A percentile compares a stretch with the other conserved stretches of the same genome.
phyloP scores from a whole-genome alignment of 2,888 invertebrate species.

The Heliconius ethilla region DNA sequence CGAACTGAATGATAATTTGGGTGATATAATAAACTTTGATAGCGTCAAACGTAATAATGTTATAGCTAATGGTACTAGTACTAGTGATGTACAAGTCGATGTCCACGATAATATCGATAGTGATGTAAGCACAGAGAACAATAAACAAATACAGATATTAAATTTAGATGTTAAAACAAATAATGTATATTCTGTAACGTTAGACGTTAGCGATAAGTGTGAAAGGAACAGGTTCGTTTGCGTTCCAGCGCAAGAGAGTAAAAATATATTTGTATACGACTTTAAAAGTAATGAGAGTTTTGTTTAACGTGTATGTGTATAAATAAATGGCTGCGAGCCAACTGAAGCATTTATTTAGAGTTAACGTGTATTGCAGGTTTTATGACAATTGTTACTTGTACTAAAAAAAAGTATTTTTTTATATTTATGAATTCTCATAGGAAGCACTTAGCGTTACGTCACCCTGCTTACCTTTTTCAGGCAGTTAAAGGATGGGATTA shows the following conservation, averaged over 20 bases:
- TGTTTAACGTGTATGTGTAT: conserved; percentile 55
- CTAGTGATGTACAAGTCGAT: conserved; percentile 57
- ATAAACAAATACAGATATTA: conserved; percentile 80
- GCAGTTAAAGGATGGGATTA: not conserved
- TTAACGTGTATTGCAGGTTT: conserved; percentile 30
- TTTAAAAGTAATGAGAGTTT: conserved; percentile 78
- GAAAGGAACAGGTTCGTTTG: conserved; percentile 74
- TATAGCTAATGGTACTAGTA: conserved; percentile 46
- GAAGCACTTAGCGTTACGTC: not conserved
- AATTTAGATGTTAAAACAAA: conserved; percentile 78
- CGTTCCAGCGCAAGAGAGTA: conserved; percentile 70
- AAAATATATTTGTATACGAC: conserved; percentile 80
- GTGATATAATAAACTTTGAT: conserved; percentile 47
- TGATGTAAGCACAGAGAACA: conserved; percentile 65
- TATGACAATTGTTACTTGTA: not conserved
- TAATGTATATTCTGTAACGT: conserved; percentile 76
- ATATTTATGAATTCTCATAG: not conserved
- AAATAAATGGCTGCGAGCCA: conserved; percentile 55
- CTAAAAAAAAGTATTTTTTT: not conserved
- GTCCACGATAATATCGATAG: conserved; percentile 57
- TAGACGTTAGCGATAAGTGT: conserved; percentile 70
- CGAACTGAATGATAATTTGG: conserved; percentile 58
- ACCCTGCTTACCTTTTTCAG: not conserved
- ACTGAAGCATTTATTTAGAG: conserved; percentile 57
- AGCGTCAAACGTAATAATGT: conserved; percentile 39